phyloP scores from a whole-genome alignment of 2,888 invertebrate genomes.

The Cosmopolites sordidus region DNA sequence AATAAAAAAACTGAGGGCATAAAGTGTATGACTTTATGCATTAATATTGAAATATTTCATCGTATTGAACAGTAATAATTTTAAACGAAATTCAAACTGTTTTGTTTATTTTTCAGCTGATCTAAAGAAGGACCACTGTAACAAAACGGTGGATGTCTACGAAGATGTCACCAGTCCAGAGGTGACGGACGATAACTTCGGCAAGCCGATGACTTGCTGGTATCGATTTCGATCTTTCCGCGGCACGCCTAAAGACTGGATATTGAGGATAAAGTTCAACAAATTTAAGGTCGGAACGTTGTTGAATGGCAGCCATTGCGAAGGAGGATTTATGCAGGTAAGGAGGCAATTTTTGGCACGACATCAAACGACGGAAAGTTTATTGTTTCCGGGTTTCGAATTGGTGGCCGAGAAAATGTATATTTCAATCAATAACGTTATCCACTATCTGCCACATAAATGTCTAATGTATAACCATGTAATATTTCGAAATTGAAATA shows the following conservation, averaged over 20 bases:
- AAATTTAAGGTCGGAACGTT: constrained; percentile 88
- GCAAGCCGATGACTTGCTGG: constrained; percentile 82
- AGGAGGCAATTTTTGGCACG: constrained; percentile 24
- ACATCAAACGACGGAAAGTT: no score
- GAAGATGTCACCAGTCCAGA: constrained; percentile 88
- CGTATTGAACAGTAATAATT: no score
- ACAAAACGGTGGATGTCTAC: constrained; percentile 90
- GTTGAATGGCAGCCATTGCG: constrained; percentile 82
- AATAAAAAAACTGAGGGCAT: no score
- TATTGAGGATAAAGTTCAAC: constrained; percentile 82
- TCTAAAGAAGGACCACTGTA: constrained; percentile 80
- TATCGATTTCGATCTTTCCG: constrained; percentile 86
- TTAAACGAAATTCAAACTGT: not conserved
- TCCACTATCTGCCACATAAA: no score
- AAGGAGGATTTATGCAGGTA: constrained; percentile 87
- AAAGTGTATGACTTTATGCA: no score
- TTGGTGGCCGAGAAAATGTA: no score
- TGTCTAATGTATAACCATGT: no score
- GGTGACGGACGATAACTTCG: constrained; percentile 75
- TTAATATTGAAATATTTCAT: no score
- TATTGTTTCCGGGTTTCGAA: no score
- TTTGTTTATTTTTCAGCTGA: constrained; percentile 49
- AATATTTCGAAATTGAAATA: no score
- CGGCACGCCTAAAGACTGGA: constrained; percentile 86
- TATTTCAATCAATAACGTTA: no score